Conservation (phyloP, 2,797 vertebrate genomes). For the Pangasius larnaudii region DNA sequence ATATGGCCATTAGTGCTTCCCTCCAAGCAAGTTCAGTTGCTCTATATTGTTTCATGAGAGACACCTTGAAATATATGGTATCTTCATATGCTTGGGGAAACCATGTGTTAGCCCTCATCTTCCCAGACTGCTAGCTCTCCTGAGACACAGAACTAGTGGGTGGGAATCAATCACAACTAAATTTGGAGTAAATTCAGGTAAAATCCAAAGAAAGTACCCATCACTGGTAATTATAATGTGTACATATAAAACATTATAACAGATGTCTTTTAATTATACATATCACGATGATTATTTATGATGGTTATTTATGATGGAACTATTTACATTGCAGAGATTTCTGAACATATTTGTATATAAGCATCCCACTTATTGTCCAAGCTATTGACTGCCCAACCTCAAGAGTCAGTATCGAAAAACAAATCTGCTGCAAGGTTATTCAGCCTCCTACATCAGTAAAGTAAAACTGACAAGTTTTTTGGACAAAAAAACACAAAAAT, state of each 20-base stretch:
- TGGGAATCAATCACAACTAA: neutral
- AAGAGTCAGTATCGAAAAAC: neutral
- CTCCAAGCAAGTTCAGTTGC: neutral
- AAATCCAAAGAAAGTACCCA: neutral
- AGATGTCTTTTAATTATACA: neutral
- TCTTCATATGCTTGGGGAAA: neutral
- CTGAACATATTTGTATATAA: neutral
- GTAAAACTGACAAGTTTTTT: neutral
- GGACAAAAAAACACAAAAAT: neutral
- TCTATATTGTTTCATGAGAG: neutral
- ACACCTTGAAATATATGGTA: neutral
- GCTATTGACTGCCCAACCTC: neutral
- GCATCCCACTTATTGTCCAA: neutral
- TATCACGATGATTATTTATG: neutral
- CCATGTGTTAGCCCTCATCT: neutral
- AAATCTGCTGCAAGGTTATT: slow-evolving; percentile 1
- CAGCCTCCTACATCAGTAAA: neutral
- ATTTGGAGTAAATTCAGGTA: neutral
- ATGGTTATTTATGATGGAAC: neutral
- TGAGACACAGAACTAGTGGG: neutral
- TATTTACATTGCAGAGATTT: neutral
- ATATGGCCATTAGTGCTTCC: neutral
- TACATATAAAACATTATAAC: neutral
- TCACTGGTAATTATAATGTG: neutral
- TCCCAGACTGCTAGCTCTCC: neutral